Percentiles rank a stretch among this genome's conserved stretches.
phyloP scores from a whole-genome alignment of 2,888 invertebrate genomes.

The Troglohyphantes excavatus region DNA sequence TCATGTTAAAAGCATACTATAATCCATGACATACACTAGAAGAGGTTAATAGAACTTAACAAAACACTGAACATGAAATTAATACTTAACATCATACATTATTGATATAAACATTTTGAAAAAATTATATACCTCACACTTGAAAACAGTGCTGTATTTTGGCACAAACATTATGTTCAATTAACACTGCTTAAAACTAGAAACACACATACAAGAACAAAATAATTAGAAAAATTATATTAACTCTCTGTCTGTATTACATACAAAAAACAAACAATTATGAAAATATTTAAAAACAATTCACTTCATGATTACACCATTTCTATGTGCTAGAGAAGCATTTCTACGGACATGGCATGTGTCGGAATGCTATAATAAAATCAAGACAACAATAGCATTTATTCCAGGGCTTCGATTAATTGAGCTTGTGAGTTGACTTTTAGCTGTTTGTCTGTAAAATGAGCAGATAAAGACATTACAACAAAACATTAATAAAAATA shows the following conservation, averaged over 20 bases:
- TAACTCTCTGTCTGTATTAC: no score
- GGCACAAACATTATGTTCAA: background rate
- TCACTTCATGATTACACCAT: slow-evolving; percentile 63
- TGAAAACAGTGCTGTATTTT: background rate
- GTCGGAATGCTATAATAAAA: slow-evolving; percentile 22
- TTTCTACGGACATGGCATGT: slow-evolving; percentile 52
- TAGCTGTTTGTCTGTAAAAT: background rate
- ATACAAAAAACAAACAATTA: no score
- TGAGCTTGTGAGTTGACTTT: slow-evolving; percentile 13
- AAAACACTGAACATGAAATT: no score
- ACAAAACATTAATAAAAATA: no score
- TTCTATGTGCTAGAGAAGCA: slow-evolving; percentile 55
- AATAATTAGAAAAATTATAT: background rate
- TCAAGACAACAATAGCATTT: slow-evolving; percentile 15
- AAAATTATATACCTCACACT: no score
- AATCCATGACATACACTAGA: no score
- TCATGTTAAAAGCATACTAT: no score
- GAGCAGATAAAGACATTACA: background rate
- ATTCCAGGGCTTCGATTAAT: background rate
- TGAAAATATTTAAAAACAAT: background rate
- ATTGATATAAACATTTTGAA: no score
- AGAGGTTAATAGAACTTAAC: no score
- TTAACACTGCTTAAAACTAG: background rate
- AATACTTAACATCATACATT: no score
- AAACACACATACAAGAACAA: background rate